Evolutionary conservation across 2,113 vertebrate genomes (phyloP).

Genomic region (Chaenocephalus aceratus): DNA sequence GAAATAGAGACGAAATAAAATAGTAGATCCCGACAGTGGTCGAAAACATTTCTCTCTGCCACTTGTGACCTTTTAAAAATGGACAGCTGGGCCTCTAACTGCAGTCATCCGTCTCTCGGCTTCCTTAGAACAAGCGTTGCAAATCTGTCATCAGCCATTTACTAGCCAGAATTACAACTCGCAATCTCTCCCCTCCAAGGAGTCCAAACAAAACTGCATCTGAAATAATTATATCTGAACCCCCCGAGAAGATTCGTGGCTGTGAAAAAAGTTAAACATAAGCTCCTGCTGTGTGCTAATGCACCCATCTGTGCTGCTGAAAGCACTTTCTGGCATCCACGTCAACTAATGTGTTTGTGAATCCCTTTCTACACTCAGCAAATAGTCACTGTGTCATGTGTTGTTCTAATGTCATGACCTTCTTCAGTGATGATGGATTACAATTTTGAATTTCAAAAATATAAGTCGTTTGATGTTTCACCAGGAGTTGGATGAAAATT

Average conservation of each 20-base stretch:
- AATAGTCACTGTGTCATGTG: not conserved
- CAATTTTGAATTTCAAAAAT: not conserved
- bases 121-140: not conserved
- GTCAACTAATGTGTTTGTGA: not conserved
- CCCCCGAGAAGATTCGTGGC: conserved; percentile 19
- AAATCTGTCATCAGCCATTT: conserved; percentile 18
- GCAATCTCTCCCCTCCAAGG: not conserved
- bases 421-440: not conserved
- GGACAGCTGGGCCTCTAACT: conserved; percentile 6
- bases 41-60: conserved; percentile 21
- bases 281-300: conserved; percentile 39
- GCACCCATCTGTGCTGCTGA: conserved; percentile 35
- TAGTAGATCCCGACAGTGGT: not conserved
- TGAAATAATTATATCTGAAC: conserved; percentile 45
- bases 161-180: conserved; percentile 8
- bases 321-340: too few relatives aligned
- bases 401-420: not conserved
- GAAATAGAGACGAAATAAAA: not conserved
- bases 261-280: conserved; percentile 33
- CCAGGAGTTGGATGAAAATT: not conserved
- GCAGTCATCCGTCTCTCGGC: conserved; percentile 31
- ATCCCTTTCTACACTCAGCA: conserved; percentile 9
- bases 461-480: not conserved
- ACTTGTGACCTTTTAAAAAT: conserved; percentile 46
- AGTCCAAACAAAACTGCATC: conserved; percentile 32